These are phyloP conservation scores for Bovichtus variegatus DNA, from an alignment of 2,797 vertebrate species.

Conservation along the genomic window DNA sequence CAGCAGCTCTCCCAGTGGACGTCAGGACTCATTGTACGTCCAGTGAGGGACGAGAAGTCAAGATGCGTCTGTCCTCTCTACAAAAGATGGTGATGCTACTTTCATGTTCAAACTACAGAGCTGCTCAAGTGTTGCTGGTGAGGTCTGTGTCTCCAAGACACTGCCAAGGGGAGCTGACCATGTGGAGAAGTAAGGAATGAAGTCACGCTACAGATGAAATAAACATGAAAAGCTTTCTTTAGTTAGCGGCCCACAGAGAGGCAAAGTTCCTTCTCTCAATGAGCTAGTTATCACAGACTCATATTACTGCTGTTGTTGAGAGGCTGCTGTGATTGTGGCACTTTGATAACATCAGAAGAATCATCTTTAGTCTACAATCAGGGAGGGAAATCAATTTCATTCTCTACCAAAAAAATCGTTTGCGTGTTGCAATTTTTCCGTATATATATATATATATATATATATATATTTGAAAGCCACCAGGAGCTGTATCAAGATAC, in stretches of 20 bases:
- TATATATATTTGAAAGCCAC: not conserved
- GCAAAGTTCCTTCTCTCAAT: not conserved
- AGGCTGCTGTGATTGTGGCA: not conserved
- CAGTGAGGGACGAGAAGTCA: slow-evolving; percentile 5
- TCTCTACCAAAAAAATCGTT: not conserved
- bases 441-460: too few species aligned
- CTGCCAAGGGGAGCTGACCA: slow-evolving; percentile 36
- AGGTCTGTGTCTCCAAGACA: slow-evolving; percentile 50
- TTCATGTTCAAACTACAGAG: slow-evolving; percentile 29
- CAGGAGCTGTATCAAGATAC: not conserved
- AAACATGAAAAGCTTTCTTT: slow-evolving; percentile 48
- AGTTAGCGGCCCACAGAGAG: slow-evolving; percentile 7
- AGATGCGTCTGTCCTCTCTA: not conserved
- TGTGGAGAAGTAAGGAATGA: slow-evolving; percentile 26
- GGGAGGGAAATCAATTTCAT: not conserved
- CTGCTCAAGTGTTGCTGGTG: slow-evolving; percentile 22
- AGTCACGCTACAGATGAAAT: slow-evolving; percentile 48
- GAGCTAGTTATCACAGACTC: slow-evolving; percentile 7
- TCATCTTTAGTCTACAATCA: not conserved
- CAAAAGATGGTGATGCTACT: slow-evolving; percentile 18
- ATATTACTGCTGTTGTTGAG: not conserved
- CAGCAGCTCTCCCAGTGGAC: not conserved
- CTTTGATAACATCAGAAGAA: slow-evolving; percentile 14
- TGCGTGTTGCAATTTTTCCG: not conserved
- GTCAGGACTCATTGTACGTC: slow-evolving; percentile 1